Evolutionary conservation across 2,113 vertebrate species (phyloP).

Genomic region (Thunnus maccoyii): DNA sequence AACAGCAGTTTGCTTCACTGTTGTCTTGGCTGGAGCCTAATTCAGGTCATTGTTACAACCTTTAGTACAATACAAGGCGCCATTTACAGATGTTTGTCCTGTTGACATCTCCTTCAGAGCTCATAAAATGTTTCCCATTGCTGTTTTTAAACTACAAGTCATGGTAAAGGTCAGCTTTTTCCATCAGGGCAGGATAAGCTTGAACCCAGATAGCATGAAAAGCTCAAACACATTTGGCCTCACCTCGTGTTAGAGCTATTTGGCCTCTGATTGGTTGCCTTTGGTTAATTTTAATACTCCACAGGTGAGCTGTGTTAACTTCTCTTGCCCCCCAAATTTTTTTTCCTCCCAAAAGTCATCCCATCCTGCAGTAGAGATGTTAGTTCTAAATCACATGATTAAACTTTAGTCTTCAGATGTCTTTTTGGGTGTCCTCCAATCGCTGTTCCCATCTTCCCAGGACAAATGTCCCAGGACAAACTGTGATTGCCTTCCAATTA

Average conservation of each 20-base stretch:
- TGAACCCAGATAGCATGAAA: constrained; percentile 7
- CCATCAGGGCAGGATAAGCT: not conserved
- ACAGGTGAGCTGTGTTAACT: constrained; percentile 7
- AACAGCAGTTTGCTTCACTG: not conserved
- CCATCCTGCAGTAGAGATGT: not conserved
- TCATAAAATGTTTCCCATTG: not conserved
- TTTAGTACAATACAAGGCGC: not conserved
- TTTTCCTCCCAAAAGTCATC: constrained; percentile 12
- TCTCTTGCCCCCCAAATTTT: not conserved
- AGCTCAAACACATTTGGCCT: constrained; percentile 37
- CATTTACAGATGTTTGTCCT: not conserved
- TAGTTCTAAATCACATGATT: constrained; percentile 19
- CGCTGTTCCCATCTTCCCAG: constrained; percentile 24
- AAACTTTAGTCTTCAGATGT: not conserved
- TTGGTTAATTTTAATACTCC: constrained; percentile 20
- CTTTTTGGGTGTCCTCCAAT: constrained; percentile 29
- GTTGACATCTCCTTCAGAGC: not conserved
- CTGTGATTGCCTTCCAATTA: constrained; percentile 25
- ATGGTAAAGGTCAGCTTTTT: constrained; percentile 26
- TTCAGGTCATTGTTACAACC: constrained; percentile 4
- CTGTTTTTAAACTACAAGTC: not conserved
- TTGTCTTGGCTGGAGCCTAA: constrained; percentile 2
- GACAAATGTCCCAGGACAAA: constrained; percentile 20
- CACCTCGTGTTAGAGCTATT: not conserved
- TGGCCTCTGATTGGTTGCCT: not conserved